A percentile compares a stretch with the other conserved stretches of the same genome.
These are phyloP conservation scores for Lucinisca nassula DNA, from an alignment of 2,888 invertebrate genomes.

Conservation along the genomic window DNA sequence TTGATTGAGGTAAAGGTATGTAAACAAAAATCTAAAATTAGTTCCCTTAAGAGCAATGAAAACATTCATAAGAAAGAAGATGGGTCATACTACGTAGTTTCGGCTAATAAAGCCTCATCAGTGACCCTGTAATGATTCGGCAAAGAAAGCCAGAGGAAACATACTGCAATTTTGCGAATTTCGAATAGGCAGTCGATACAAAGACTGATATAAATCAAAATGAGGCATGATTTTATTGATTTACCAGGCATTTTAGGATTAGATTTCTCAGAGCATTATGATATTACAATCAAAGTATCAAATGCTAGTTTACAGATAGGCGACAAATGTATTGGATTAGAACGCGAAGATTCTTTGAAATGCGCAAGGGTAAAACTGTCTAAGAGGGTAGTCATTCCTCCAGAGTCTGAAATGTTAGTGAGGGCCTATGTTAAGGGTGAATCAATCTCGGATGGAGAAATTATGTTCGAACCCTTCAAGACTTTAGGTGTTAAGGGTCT, in stretches of 20 bases:
- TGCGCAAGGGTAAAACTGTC: slow-evolving; percentile 10
- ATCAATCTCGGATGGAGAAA: not conserved
- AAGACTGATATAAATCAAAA: too few species aligned
- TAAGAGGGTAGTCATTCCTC: slow-evolving; percentile 12
- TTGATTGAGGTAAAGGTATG: too few species aligned
- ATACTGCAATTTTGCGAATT: too few species aligned
- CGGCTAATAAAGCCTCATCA: too few species aligned
- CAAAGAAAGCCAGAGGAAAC: too few species aligned
- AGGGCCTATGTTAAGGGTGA: not conserved
- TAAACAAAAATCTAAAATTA: too few species aligned
- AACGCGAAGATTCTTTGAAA: not conserved
- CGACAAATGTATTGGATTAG: not conserved
- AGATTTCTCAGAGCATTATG: slow-evolving; percentile 8
- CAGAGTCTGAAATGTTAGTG: slow-evolving; percentile 18
- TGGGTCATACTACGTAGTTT: too few species aligned
- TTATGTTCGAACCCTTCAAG: slow-evolving; percentile 1
- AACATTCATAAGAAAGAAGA: too few species aligned
- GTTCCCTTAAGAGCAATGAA: too few species aligned
- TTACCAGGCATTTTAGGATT: slow-evolving; percentile 13
- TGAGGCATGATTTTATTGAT: too few species aligned
- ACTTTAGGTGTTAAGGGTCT: not conserved
- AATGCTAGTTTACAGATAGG: not conserved
- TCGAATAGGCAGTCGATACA: too few species aligned
- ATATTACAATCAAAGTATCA: not conserved
- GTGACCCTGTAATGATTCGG: too few species aligned